Base-by-base conservation (phyloP, 2,797 vertebrate genomes). In the Nannoperca obscura region DNA sequence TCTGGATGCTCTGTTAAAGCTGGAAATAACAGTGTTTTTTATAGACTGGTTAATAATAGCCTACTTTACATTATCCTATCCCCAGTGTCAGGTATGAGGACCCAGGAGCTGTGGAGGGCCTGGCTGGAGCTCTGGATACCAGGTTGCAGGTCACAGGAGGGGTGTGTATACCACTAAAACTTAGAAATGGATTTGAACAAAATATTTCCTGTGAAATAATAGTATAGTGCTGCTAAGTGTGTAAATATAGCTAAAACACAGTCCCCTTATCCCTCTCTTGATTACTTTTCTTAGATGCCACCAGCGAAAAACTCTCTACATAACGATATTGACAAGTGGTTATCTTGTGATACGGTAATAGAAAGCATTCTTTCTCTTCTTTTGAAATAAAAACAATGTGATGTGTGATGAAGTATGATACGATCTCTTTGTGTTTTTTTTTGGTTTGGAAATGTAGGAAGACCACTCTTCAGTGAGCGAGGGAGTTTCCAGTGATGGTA, bases 71-170 rank as follows among this genome's bases (percentile, higher is more conserved):
- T 69, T 3, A 49, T 24, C 42, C 24, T 47, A 0, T 78, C 42
- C 9, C 17, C 93, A 99, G 98, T 82, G 97, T 99, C 34, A 95
- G 95, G 71, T 99, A 99, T 3, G 97, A 99, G 91, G 97, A 97
- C 72, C 97, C 97, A 3, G 95, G 97, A 71, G 97, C 97, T 17
- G 95, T 97, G 69, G 97, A 97, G 15, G 96, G 98, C 60, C 96
- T 99, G 0, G 96, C 97, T 19, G 97, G 94, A 89, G 98, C 98
- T 34, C 93, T 99, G 73, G 98, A 97, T 74, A 97, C 97, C 1
- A 94, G 97, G 76, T 95, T 98, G 87, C 98, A 99, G 89, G 98
- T 95, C 93, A 97, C 97, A 0, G 96, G 95, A 91, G 92, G 91
- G 71, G 97, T 99, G 86, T 94, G 97, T 88, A 57, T 10, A 68